Evolutionary conservation across 2,797 vertebrate species (phyloP), one percentile per base, ranked within the genome.

Genomic region (Pogonophryne albipinna): DNA sequence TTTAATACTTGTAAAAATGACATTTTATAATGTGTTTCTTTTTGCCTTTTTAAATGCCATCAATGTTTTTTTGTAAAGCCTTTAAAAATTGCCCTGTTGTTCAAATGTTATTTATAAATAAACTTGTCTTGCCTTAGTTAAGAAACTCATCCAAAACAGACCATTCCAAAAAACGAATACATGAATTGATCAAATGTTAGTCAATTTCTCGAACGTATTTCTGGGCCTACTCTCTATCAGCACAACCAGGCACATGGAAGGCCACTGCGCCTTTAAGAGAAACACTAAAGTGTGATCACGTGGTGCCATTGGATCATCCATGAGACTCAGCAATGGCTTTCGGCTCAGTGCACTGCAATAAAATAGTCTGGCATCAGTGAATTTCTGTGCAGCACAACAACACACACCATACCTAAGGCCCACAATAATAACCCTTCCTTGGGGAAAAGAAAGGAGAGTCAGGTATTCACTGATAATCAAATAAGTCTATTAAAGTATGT

Each of bases 201-300:
- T 38, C 34, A 38, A 38, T 38, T 9, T 38, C 34, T 38, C 10
- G 52, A 60, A n/a, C 19, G 2, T 15, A 58, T 53, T 60, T 79
- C 5, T 23, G 34, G 16, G 34, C 34, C 34, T 38, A 38, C 34
- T 38, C n/a, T 49, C 17, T 46, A 44, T 66, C 0, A 1, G 41
- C 64, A 73, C 41, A 50, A 44, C 4, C 2, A 17, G 2, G 27
- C 58, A 56, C 4, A 53, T 13, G 31, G 14, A 53, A 17, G 8
- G 50, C 59, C 11, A 31, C 64, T 85, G 76, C 82, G 58, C 63
- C 90, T 90, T 91, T 91, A 90, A 89, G 76, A 78, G 56, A 71
- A 51, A 31, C 42, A 46, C 46, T 44, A 74, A 6, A 3, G 19
- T 59, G 19, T 16, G 9, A 73, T 90, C 76, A 91, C 90, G 86